These are phyloP conservation scores for Chrysochloris asiatica DNA, from an alignment of 2,113 vertebrate genomes.

Conservation along the genomic window DNA sequence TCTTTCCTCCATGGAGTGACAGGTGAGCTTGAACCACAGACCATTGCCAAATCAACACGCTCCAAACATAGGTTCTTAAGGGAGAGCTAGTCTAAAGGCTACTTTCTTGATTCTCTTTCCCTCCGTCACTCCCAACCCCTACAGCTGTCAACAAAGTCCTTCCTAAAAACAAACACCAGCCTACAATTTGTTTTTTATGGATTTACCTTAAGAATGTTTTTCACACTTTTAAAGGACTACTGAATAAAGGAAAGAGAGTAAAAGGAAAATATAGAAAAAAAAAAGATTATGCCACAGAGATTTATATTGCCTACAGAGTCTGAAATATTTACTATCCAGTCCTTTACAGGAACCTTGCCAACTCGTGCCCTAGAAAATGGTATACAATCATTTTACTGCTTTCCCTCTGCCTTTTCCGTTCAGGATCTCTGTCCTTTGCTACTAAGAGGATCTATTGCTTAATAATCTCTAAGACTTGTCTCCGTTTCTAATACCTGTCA, in stretches of 20 bases:
- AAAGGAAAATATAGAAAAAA: no score
- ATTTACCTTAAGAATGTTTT: background rate
- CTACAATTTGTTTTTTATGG: no score
- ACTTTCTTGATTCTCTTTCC: no score
- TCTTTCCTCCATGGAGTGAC: no score
- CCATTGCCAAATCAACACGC: no score
- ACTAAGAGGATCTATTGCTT: background rate
- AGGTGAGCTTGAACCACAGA: no score
- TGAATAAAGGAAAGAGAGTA: background rate
- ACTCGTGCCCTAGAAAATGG: background rate
- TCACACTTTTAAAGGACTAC: background rate
- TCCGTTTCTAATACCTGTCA: background rate
- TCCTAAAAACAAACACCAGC: no score
- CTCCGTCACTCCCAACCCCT: no score
- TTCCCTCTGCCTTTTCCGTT: background rate
- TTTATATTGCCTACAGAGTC: background rate
- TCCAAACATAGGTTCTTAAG: no score
- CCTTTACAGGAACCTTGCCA: background rate
- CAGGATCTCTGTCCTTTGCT: background rate
- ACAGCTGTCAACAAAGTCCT: no score
- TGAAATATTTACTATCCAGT: constrained; percentile 15
- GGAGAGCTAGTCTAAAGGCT: no score
- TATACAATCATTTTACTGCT: background rate
- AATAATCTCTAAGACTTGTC: background rate
- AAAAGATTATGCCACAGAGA: background rate